phyloP scores from a whole-genome alignment of 2,888 invertebrate species.

The Lagria hirta region DNA sequence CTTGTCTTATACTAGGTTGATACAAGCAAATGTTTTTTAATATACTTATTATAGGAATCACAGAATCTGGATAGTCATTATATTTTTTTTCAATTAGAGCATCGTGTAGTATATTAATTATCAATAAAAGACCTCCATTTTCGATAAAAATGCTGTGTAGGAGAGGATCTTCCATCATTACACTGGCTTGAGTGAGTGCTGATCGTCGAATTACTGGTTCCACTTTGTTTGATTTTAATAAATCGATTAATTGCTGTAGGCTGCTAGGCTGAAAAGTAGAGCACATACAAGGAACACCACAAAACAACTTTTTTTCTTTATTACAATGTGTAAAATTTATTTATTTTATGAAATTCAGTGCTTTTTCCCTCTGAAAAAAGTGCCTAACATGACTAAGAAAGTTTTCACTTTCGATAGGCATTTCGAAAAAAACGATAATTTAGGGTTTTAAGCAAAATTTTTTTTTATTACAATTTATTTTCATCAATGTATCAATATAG shows the following conservation, averaged over 20 bases:
- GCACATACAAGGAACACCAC: too few relatives aligned
- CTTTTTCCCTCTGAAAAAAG: too few relatives aligned
- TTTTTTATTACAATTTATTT: too few relatives aligned
- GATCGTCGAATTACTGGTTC: conserved; percentile 70
- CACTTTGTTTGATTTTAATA: conserved; percentile 50
- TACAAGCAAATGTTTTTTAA: conserved; percentile 57
- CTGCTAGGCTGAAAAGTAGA: conserved; percentile 53
- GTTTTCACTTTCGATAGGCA: too few relatives aligned
- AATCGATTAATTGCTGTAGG: conserved; percentile 54
- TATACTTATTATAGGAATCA: conserved; percentile 55
- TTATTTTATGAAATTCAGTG: too few relatives aligned
- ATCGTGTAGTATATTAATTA: conserved; percentile 55
- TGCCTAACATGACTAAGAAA: too few relatives aligned
- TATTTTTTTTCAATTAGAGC: conserved; percentile 55
- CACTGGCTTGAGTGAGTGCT: conserved; percentile 67
- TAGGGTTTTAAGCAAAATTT: too few relatives aligned
- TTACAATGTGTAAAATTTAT: too few relatives aligned
- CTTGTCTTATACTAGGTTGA: conserved; percentile 59
- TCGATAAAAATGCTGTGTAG: conserved; percentile 64
- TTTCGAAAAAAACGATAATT: too few relatives aligned
- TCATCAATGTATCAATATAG: too few relatives aligned
- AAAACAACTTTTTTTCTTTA: too few relatives aligned
- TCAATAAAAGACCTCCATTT: conserved; percentile 58
- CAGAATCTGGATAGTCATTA: conserved; percentile 58
- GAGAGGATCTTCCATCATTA: conserved; percentile 65